Evolutionary conservation across 2,113 vertebrate species (phyloP), one percentile per base, ranked within the genome.

Genomic region (Psilopogon haemacephalus): DNA sequence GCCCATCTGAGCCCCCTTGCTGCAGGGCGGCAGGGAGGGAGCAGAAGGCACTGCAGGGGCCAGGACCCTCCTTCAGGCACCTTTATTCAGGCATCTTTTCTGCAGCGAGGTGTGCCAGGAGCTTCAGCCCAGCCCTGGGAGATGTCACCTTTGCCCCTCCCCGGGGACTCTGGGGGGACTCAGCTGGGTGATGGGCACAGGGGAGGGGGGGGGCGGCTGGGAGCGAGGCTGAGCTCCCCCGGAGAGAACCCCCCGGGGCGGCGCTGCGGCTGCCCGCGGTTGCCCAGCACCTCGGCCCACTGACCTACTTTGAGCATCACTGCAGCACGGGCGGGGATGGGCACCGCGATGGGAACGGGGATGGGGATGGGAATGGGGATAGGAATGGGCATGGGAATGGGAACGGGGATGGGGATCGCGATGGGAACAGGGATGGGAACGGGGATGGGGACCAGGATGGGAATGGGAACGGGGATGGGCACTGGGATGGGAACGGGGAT

Each of bases 41-140:
- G 27, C 2, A 17, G 33, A 5, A 0, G 1, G 24, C 0, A 0
- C 0, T 7, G 6, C 7, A 15, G 8, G 4, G 19, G 15, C 2
- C 37, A 11, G 70, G 24, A 6, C 9, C 8, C 0, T 23, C 81
- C 52, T 55, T 12, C 63, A 3, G 14, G n/a, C 0, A 1, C 16
- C 1, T 1, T 14, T 13, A 6, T 38, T 26, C 1, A 5, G 32
- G 55, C 30, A 32, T 40, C 59, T 8, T 40, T 9, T 8, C 44
- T 67, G 82, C 44, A 2, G 4, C 1, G 38, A 89, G 60, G 3
- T 14, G 60, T 4, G 15, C 4, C 68, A 17, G 82, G 70, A n/a
- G 46, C 74, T 91, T 88, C 84, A 9, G 21, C 9, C 64, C 0
- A 2, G 18, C 26, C 19, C 52, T 1, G 6, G 74, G 54, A 23